Evolutionary conservation across 1,140 invertebrate genomes (phyloP), one percentile per base, ranked within the genome.

Genomic region (Anoplophora glabripennis): DNA sequence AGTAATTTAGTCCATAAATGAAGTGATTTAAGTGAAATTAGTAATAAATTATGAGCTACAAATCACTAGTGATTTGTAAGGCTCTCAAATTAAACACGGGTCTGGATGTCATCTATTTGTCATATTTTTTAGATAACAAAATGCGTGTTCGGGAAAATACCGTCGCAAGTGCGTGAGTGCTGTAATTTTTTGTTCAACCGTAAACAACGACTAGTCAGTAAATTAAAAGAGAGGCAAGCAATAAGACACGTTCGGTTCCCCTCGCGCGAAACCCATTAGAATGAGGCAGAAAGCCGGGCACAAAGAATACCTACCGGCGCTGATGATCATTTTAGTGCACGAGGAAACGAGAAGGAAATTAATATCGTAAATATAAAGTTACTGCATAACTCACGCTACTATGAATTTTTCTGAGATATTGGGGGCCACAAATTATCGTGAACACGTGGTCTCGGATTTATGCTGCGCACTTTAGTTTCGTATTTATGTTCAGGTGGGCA

Each of bases 361-460:
- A 72, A 72, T 72, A 72, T 72, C 68, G 68, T 72, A 72, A 72
- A 72, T 72, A 72, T 72, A 69, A 72, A 72, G 70, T 72, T 72
- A 67, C 48, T 64, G 59, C 67, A 69, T 70, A 70, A 72, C 55
- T 72, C 70, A 72, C 55, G 61, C 59, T 52, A 70, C 61, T 61
- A 60, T 57, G 64, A 65, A 64, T 72, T 72, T 72, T 71, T 72
- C 66, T 72, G 70, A 72, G 66, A 68, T 72, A 72, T 72, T 64
- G 63, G 64, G 60, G 59, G 59, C 63, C 58, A 69, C 68, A 72
- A 72, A 69, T 72, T 72, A 70, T 67, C 59, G 58, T 56, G 68
- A 69, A 68, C 70, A 70, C 70, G 70, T 72, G 70, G 69, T 66
- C 59, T 45, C 59, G 66, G 68, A 72, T 72, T 72, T 72, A 72